Conservation (phyloP, 1,140 invertebrate species). For the Metaphire vulgaris region DNA sequence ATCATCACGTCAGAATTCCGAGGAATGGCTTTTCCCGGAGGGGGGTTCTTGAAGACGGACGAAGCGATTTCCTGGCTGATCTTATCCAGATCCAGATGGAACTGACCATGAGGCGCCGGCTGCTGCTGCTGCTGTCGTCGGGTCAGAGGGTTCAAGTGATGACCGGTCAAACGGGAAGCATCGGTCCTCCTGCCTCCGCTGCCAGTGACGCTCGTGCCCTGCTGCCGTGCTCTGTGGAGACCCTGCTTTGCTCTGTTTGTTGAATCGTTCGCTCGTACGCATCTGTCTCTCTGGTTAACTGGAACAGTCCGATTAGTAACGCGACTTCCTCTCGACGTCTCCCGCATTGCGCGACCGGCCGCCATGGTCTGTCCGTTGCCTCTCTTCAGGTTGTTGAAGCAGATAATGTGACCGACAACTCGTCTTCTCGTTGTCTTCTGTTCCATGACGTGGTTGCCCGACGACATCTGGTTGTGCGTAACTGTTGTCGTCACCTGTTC, state of each 20-base stretch:
- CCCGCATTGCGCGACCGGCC: background rate
- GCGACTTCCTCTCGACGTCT: background rate
- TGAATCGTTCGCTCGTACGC: too few species aligned
- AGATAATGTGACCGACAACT: background rate
- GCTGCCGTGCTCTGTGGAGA: background rate
- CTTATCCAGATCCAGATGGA: too few species aligned
- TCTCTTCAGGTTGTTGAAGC: background rate
- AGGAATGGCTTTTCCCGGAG: background rate
- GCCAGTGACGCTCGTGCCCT: background rate
- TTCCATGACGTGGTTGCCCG: background rate
- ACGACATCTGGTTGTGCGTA: background rate
- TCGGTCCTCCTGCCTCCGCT: background rate
- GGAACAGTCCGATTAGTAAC: too few species aligned
- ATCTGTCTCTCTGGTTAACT: too few species aligned
- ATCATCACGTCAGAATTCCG: background rate
- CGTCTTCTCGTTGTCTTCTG: background rate
- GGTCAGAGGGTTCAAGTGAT: background rate
- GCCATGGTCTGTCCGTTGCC: background rate
- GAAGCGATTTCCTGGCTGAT: background rate
- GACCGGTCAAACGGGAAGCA: background rate
- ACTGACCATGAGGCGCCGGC: too few species aligned
- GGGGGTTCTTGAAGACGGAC: background rate
- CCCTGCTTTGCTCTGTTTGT: too few species aligned
- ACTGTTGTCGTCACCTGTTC: background rate
- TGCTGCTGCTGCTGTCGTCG: background rate